Conservation (phyloP, 2,888 invertebrate genomes). For the Ditula angustiorana region DNA sequence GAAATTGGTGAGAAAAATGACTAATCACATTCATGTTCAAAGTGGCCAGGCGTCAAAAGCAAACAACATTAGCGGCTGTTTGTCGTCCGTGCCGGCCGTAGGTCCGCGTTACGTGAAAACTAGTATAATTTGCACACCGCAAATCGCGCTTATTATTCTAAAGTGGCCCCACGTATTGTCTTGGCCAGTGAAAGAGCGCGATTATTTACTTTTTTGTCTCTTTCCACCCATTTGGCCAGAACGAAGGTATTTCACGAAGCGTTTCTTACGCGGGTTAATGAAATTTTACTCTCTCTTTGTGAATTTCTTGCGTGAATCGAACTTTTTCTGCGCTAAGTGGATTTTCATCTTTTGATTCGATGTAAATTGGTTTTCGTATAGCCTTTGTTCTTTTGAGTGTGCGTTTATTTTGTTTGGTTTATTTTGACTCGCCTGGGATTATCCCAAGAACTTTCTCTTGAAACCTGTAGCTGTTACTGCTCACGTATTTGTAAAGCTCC, state of each 20-base stretch:
- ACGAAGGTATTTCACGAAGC: conserved; percentile 30
- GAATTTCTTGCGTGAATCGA: conserved; percentile 38
- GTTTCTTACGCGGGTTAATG: conserved; percentile 32
- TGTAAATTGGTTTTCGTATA: conserved; percentile 37
- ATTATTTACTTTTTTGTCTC: conserved; percentile 52
- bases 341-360: conserved; percentile 39
- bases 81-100: conserved; percentile 8
- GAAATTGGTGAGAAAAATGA: not conserved
- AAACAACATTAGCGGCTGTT: conserved; percentile 3
- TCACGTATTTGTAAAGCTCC: not conserved
- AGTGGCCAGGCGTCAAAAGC: not conserved
- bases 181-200: conserved; percentile 46
- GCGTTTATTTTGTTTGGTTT: conserved; percentile 30
- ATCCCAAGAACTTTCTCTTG: conserved; percentile 26
- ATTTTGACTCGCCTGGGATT: conserved; percentile 8
- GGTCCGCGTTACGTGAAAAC: conserved; percentile 51
- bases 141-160: conserved; percentile 61
- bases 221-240: conserved; percentile 39
- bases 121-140: conserved; percentile 65
- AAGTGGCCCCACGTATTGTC: conserved; percentile 68
- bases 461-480: not conserved
- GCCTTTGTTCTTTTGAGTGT: conserved; percentile 29
- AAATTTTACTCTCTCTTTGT: conserved; percentile 40
- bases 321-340: conserved; percentile 39
- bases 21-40: not conserved